phyloP scores from a whole-genome alignment of 1,140 invertebrate genomes.

The Portunus trituberculatus region DNA sequence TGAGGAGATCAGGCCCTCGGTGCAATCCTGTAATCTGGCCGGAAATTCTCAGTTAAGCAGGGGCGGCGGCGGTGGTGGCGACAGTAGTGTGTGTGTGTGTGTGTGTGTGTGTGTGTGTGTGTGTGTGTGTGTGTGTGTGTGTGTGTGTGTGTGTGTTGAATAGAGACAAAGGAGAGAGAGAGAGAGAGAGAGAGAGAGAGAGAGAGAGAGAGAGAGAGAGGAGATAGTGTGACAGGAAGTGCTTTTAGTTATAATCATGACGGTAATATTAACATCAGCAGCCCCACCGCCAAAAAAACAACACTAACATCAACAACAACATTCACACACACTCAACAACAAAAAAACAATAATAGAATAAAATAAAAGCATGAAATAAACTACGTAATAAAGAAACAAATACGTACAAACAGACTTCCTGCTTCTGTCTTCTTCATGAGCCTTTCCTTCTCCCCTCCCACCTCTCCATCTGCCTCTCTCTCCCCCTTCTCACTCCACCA shows the following conservation, averaged over 20 bases:
- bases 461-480: background rate
- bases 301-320: too few species aligned
- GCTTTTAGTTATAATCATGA: too few species aligned
- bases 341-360: too few species aligned
- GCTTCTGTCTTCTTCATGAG: background rate
- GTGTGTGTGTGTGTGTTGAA: background rate
- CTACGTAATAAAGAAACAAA: too few species aligned
- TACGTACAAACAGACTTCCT: background rate
- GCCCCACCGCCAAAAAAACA: too few species aligned
- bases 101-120: constrained; percentile 18
- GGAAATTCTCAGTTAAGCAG: background rate
- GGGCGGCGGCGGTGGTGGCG: background rate
- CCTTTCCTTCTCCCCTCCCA: background rate
- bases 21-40: constrained; percentile 1
- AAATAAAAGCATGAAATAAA: too few species aligned
- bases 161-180: background rate
- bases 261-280: too few species aligned
- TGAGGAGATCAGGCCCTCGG: background rate
- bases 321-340: too few species aligned
- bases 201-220: too few species aligned
- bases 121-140: background rate
- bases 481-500: background rate
- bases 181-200: too few species aligned
- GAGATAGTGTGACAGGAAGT: too few species aligned
- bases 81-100: background rate